phyloP scores from a whole-genome alignment of 2,113 vertebrate genomes.

The Polypterus bichir region DNA sequence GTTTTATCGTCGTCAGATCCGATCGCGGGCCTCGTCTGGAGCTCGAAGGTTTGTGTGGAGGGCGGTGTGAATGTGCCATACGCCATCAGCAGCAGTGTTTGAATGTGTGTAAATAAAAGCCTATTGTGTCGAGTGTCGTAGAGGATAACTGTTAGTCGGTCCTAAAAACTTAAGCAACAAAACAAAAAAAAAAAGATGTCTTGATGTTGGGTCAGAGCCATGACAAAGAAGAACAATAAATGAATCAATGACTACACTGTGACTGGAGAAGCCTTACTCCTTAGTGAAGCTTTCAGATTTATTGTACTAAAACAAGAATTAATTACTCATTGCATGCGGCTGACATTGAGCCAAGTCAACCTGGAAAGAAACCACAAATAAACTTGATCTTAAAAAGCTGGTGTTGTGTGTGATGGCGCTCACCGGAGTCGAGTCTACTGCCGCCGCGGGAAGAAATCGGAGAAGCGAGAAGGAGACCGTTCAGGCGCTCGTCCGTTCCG shows the following conservation, averaged over 20 bases:
- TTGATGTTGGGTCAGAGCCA: conserved; percentile 50
- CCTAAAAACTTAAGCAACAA: conserved; percentile 38
- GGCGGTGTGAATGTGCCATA: conserved; percentile 52
- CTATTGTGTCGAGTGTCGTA: conserved; percentile 48
- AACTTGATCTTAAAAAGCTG: too few relatives aligned
- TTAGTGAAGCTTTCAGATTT: conserved; percentile 53
- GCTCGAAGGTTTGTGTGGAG: too few relatives aligned
- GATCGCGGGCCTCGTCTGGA: too few relatives aligned
- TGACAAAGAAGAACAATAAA: conserved; percentile 37
- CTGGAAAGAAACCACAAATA: too few relatives aligned
- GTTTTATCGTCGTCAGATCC: too few relatives aligned
- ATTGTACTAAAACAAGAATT: conserved; percentile 46
- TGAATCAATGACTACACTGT: conserved; percentile 68
- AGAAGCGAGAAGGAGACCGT: too few relatives aligned
- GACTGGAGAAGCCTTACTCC: conserved; percentile 71
- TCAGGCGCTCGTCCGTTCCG: too few relatives aligned
- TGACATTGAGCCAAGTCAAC: conserved; percentile 60
- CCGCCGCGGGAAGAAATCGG: too few relatives aligned
- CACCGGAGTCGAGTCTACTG: too few relatives aligned
- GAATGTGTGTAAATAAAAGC: conserved; percentile 61
- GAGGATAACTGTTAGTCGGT: conserved; percentile 45
- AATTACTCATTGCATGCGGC: conserved; percentile 83
- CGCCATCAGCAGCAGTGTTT: conserved; percentile 62
- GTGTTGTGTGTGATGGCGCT: too few relatives aligned
- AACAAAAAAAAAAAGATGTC: too few relatives aligned